Percentiles rank a stretch among this genome's conserved stretches.
phyloP scores from a whole-genome alignment of 2,113 vertebrate species.

The Calypte anna region DNA sequence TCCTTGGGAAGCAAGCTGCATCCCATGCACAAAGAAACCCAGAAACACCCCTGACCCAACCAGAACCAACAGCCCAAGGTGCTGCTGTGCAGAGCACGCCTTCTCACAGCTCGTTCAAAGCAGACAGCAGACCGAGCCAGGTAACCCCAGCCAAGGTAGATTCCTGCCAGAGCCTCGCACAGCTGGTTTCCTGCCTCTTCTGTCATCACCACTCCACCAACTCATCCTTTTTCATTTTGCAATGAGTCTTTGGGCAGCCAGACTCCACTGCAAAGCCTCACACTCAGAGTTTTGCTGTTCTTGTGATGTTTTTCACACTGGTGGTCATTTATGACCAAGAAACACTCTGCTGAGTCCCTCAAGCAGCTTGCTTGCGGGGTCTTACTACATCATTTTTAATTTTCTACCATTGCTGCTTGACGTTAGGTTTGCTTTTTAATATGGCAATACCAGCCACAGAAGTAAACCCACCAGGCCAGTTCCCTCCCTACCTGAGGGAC shows the following conservation, averaged over 20 bases:
- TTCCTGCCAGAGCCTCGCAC: not conserved
- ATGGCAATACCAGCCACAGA: not conserved
- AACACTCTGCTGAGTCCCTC: not conserved
- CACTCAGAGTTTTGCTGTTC: not conserved
- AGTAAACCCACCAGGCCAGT: not conserved
- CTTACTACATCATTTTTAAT: too few species aligned
- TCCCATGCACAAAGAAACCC: not conserved
- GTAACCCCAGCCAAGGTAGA: not conserved
- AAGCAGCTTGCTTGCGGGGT: not conserved
- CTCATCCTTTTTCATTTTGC: not conserved
- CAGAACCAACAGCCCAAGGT: not conserved
- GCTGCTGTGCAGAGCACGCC: accelerated
- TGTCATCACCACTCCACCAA: not conserved
- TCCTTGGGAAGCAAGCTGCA: not conserved
- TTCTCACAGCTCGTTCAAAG: not conserved
- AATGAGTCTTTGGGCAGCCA: not conserved
- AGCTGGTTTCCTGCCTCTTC: not conserved
- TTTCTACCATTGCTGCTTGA: not conserved
- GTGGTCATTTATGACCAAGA: not conserved
- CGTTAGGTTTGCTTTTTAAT: accelerated
- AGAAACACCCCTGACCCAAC: not conserved
- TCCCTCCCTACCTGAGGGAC: accelerated
- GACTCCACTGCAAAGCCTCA: not conserved
- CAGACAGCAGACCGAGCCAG: not conserved
- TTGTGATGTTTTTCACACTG: not conserved